phyloP scores from a whole-genome alignment of 1,140 invertebrate species.

The Gonioctena quinquepunctata region DNA sequence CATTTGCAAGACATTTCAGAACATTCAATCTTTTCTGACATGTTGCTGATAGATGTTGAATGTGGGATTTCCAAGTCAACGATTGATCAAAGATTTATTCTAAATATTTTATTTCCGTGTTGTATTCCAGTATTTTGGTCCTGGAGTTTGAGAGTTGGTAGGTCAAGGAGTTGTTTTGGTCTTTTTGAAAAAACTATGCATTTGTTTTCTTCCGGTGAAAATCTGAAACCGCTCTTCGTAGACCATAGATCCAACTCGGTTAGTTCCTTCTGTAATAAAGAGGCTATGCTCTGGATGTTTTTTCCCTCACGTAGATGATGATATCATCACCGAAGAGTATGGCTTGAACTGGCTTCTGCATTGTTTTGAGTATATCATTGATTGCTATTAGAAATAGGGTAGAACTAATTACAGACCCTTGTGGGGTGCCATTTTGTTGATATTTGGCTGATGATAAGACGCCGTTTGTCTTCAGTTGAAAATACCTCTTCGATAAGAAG shows the following conservation, averaged over 20 bases:
- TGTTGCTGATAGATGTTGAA: background rate
- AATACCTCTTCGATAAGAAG: constrained; percentile 21
- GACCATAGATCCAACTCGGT: background rate
- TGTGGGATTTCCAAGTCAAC: background rate
- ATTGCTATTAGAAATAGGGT: constrained; percentile 2
- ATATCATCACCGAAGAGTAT: constrained; percentile 21
- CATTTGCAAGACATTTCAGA: background rate
- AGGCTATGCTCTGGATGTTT: background rate
- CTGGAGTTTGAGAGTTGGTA: too few relatives aligned
- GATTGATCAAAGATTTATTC: background rate
- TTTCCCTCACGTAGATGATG: background rate
- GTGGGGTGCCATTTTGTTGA: constrained; percentile 8
- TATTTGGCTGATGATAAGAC: background rate
- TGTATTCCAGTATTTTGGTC: too few relatives aligned
- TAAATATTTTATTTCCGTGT: background rate
- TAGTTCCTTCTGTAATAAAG: background rate
- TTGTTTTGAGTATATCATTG: background rate
- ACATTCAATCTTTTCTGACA: background rate
- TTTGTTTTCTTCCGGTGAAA: background rate
- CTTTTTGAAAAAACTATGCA: too few relatives aligned
- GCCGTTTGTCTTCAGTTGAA: constrained; percentile 6
- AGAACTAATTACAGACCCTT: constrained; percentile 20
- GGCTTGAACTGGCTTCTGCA: background rate
- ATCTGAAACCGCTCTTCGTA: background rate
- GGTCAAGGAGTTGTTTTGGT: too few relatives aligned